Conservation (phyloP, 2,797 vertebrate species). For the Notolepis coatsorum region DNA sequence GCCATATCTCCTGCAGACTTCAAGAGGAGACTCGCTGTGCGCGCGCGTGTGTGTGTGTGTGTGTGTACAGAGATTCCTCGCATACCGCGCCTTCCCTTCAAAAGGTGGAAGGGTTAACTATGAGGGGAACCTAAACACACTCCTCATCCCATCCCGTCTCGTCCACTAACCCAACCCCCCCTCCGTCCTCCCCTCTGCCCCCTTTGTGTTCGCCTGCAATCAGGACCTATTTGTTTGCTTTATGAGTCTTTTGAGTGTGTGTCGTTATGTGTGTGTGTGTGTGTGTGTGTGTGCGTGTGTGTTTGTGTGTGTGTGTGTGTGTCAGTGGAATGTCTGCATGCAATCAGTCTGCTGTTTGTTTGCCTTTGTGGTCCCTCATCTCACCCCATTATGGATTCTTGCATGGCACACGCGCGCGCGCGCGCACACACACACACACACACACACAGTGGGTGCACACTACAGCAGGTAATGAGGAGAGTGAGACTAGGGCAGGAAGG, state of each 20-base stretch:
- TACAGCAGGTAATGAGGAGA: conserved; percentile 74
- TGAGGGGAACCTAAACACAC: conserved; percentile 54
- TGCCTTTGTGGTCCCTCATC: conserved; percentile 38
- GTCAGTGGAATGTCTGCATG: conserved; percentile 20
- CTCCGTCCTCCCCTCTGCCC: conserved; percentile 31
- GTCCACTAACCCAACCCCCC: not conserved
- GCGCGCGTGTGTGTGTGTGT: conserved; percentile 24
- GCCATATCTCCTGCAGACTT: conserved; percentile 51
- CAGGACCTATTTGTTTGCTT: conserved; percentile 67
- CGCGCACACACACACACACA: not conserved
- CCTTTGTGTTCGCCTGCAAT: conserved; percentile 62
- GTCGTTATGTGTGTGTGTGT: conserved; percentile 9
- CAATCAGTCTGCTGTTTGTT: conserved; percentile 47
- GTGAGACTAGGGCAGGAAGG: conserved; percentile 79
- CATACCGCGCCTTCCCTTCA: conserved; percentile 59
- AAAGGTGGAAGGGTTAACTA: conserved; percentile 61
- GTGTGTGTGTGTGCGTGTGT: conserved; percentile 18
- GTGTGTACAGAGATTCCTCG: conserved; percentile 61
- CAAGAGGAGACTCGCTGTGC: not conserved
- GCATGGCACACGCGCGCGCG: not conserved
- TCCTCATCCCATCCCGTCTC: conserved; percentile 5
- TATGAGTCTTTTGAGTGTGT: conserved; percentile 35
- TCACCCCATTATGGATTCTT: conserved; percentile 45
- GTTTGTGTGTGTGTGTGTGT: conserved; percentile 27
- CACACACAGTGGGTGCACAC: no score